Base-by-base conservation (phyloP, 37 sponge, comb jelly and placozoan genomes). In the Petrosia ficiformis region DNA sequence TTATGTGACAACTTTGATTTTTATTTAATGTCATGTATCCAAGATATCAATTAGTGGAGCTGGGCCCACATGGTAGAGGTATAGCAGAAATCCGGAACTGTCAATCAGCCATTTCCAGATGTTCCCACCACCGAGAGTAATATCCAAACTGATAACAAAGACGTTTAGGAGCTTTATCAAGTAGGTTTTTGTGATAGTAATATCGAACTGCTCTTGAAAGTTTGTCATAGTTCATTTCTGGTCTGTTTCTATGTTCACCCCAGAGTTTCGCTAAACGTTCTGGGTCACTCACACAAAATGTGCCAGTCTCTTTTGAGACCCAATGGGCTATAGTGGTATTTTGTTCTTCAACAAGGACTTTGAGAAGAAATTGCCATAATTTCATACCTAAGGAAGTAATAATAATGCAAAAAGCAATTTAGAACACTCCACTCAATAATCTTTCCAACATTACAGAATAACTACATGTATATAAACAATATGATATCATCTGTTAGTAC, bases 221-320 rank as follows among this genome's bases (percentile, higher is more conserved):
- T 69, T 78, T 78, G 64, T 78, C 79, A 29, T 78, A 78, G 59
- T 78, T 78, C 79, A 78, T 78, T 5, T 59, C 70, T 1, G 32
- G 42, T 14, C 70, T 57, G 57, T 57, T 48, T 28, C 79, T 2
- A 41, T 69, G 57, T 22, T 42, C 35, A 28, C 79, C 79, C 79
- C 79, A 78, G 26, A 78, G 42, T 24, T 52, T 37, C 37, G 79
- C 79, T 25, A 78, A 60, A 1, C 59, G 70, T 30, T 78, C 65
- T 26, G 79, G 59, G 59, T 78, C 79, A 33, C 42, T 59, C 43
- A 78, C 63, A 32, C 63, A 42, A 39, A 78, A 78, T 38, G 70
- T 68, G 0, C 79, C 79, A 0, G 68, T 60, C 22, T 69, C 65
- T 42, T 54, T 57, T 70, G 52, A 42, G 34, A 58, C 70, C 79